Evolutionary conservation across 92 coral and sea anemone genomes (phyloP).

Genomic region (Phenganax marumi): DNA sequence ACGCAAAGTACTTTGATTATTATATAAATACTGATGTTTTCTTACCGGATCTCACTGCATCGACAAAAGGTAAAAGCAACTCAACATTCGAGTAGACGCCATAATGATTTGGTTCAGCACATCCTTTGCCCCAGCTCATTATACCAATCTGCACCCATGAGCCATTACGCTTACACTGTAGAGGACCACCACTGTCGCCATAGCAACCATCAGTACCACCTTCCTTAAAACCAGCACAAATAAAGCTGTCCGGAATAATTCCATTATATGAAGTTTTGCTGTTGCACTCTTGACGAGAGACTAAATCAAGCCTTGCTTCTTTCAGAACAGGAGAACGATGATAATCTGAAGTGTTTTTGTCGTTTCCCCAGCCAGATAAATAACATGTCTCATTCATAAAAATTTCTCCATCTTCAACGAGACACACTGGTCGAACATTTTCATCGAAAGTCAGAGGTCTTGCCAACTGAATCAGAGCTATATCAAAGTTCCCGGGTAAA

Average conservation of each 20-base stretch:
- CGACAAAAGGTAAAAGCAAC: conserved; percentile 69
- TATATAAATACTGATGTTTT: neutral
- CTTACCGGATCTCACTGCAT: conserved; percentile 61
- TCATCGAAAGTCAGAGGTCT: conserved; percentile 59
- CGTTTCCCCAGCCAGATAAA: conserved; percentile 89
- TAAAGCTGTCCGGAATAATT: conserved; percentile 47
- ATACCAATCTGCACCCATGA: conserved; percentile 77
- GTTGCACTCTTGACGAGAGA: conserved; percentile 58
- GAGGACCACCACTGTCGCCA: conserved; percentile 90
- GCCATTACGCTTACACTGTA: conserved; percentile 76
- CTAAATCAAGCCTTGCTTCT: conserved; percentile 65
- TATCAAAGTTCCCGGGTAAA: conserved; percentile 57
- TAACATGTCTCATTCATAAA: conserved; percentile 64
- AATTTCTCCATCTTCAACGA: conserved; percentile 57
- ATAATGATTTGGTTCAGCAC: conserved; percentile 80
- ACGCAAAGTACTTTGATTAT: no score
- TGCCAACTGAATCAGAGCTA: conserved; percentile 59
- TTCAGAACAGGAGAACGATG: conserved; percentile 53
- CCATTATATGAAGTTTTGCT: conserved; percentile 63
- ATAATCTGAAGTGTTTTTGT: conserved; percentile 40
- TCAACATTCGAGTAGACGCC: conserved; percentile 86
- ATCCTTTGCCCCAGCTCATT: conserved; percentile 85
- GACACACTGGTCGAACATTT: conserved; percentile 65
- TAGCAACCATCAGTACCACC: conserved; percentile 73
- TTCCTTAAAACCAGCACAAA: conserved; percentile 70